These are phyloP conservation scores for Phoebastria nigripes DNA, from an alignment of 2,797 vertebrate species.

Conservation along the genomic window DNA sequence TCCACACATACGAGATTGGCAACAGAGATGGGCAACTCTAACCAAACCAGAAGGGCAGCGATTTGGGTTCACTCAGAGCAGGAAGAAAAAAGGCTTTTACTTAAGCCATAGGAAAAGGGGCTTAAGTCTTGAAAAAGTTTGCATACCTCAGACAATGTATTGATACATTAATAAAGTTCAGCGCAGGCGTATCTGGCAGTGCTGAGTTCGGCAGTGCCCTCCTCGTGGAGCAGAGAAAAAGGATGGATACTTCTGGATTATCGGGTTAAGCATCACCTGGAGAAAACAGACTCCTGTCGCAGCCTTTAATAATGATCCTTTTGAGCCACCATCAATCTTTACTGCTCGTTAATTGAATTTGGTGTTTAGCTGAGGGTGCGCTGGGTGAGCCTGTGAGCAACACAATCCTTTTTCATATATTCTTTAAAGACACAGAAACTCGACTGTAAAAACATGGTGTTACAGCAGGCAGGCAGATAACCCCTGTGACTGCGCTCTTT, in stretches of 20 bases:
- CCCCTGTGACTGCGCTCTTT: neutral
- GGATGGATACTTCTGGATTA: neutral
- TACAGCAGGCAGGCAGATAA: neutral
- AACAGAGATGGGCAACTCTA: neutral
- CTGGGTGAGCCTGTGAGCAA: neutral
- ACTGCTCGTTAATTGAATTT: neutral
- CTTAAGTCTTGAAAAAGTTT: neutral
- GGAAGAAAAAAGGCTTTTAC: neutral
- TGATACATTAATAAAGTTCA: neutral
- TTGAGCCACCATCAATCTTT: neutral
- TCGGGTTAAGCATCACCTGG: neutral
- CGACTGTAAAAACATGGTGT: neutral
- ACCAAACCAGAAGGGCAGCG: accelerated
- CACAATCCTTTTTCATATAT: neutral
- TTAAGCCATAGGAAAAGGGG: neutral
- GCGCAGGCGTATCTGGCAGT: neutral
- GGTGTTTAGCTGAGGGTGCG: neutral
- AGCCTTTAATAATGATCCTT: neutral
- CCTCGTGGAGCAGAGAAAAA: accelerated
- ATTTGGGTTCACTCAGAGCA: neutral
- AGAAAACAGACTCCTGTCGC: neutral
- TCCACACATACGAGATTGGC: accelerated
- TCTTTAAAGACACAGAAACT: neutral
- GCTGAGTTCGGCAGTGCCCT: neutral
- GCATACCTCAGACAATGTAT: neutral